Evolutionary conservation across 2,888 invertebrate species (phyloP), one percentile per base, ranked within the genome.

Genomic region (Drosophila falleni): DNA sequence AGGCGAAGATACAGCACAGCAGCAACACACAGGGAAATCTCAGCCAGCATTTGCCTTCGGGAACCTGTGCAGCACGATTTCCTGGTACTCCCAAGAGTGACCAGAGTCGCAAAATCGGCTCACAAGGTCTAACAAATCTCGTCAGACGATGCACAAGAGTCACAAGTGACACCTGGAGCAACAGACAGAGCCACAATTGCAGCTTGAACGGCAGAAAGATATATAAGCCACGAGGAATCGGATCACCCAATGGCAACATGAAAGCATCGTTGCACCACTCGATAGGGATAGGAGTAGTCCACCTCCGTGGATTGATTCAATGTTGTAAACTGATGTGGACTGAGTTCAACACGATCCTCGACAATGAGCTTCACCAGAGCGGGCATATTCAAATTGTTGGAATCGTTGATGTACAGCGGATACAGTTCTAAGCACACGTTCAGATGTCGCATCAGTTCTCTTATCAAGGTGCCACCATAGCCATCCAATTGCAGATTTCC

Each of bases 261-360:
- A 87, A 83, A 42, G n/a, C 87, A 87, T 5, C 87, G 78, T 2
- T 41, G 56, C 13, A 74, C 58, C 19, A 86, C 50, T 10, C 42
- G 33, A n/a, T 50, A 71, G 1, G 87, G 86, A 63, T 87, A 87
- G 5, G 87, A 81, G 55, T 86, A 87, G 29, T 88, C 88, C 29
- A 88, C 71, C 2, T 26, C 2, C 0, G 0, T 5, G 31, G 50
- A 61, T 1, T 41, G 44, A 0, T 74, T 65, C 49, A 87, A 16
- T 0, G 85, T 87, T 23, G 80, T 79, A 39, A 61, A 73, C 47
- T 81, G 67, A 46, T 87, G 89, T 3, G 89, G 87, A 58, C 87
- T 87, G 4, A 87, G 39, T 39, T 87, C 87, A 0, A 46, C 56
- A 1, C 11, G 33, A n/a, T 72, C 35, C 1, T 69, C 41, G 1